A percentile compares a stretch with the other conserved stretches of the same genome.
phyloP scores from a whole-genome alignment of 2,888 invertebrate genomes.

The Nomada lathburiana region DNA sequence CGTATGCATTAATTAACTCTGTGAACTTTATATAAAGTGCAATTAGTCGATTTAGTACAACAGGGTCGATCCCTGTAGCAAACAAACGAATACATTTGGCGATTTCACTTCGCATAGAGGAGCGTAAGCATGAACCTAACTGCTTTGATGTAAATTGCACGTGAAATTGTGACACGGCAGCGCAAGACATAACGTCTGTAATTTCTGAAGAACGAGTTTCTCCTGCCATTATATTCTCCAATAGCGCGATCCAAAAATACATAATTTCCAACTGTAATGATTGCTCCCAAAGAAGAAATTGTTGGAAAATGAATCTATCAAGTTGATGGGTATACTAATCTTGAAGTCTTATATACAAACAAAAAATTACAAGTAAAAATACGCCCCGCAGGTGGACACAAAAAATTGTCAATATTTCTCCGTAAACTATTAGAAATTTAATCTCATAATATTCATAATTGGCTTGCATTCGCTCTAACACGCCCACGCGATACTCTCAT shows the following conservation, averaged over 20 bases:
- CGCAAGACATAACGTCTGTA: no score
- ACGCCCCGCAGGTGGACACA: no score
- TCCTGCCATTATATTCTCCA: not conserved
- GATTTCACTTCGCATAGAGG: constrained; percentile 16
- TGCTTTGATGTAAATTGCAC: not conserved
- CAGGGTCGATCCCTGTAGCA: constrained; percentile 34
- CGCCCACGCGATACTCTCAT: not conserved
- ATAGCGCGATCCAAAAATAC: not conserved
- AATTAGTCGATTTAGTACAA: constrained; percentile 49
- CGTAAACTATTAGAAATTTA: no score
- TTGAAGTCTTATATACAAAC: no score
- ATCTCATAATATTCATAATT: no score
- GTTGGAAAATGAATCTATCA: no score
- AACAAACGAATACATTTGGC: constrained; percentile 34
- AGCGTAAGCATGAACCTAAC: not conserved
- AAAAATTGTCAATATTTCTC: no score
- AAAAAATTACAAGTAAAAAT: no score
- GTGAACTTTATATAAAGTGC: constrained; percentile 52
- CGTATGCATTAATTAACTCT: constrained; percentile 60
- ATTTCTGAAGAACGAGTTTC: not conserved
- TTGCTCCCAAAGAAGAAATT: no score
- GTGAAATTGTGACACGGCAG: not conserved
- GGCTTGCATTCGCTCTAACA: not conserved
- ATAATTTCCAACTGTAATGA: no score
- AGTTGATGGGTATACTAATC: no score